These are phyloP conservation scores for Miniopterus natalensis DNA, from an alignment of 2,113 vertebrate genomes.

Conservation along the genomic window DNA sequence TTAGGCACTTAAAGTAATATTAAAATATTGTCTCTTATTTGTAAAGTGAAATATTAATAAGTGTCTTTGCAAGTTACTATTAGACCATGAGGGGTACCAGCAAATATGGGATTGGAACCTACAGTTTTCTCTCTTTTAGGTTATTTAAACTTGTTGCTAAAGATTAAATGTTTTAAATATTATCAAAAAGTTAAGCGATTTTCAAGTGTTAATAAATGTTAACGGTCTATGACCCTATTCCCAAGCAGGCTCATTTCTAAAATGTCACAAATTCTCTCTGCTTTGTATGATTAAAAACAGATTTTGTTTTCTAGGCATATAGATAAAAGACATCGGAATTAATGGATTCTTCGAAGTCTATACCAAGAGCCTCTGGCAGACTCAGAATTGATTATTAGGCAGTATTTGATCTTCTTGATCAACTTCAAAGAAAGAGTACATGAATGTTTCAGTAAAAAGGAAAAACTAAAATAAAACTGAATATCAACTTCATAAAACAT, in stretches of 20 bases:
- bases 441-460: slow-evolving; percentile 24
- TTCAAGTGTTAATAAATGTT: slow-evolving; percentile 6
- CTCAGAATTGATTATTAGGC: slow-evolving; percentile 32
- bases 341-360: slow-evolving; percentile 10
- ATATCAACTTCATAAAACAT: slow-evolving; percentile 31
- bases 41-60: slow-evolving; percentile 5
- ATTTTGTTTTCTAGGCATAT: not conserved
- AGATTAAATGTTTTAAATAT: slow-evolving; percentile 28
- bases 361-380: not conserved
- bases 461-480: slow-evolving; percentile 33
- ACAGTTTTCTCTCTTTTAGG: not conserved
- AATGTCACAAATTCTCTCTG: slow-evolving; percentile 38
- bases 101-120: not conserved
- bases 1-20: not conserved
- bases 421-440: slow-evolving; percentile 63
- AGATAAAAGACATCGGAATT: slow-evolving; percentile 51
- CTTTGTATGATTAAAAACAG: slow-evolving; percentile 24
- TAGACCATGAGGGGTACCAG: not conserved
- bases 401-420: slow-evolving; percentile 40
- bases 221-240: not conserved
- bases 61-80: not conserved
- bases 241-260: slow-evolving; percentile 18
- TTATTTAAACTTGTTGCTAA: not conserved
- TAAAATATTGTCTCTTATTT: not conserved
- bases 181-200: slow-evolving; percentile 21